Evolutionary conservation across 2,797 vertebrate genomes (phyloP).

Genomic region (Pteronotus mesoamericanus): DNA sequence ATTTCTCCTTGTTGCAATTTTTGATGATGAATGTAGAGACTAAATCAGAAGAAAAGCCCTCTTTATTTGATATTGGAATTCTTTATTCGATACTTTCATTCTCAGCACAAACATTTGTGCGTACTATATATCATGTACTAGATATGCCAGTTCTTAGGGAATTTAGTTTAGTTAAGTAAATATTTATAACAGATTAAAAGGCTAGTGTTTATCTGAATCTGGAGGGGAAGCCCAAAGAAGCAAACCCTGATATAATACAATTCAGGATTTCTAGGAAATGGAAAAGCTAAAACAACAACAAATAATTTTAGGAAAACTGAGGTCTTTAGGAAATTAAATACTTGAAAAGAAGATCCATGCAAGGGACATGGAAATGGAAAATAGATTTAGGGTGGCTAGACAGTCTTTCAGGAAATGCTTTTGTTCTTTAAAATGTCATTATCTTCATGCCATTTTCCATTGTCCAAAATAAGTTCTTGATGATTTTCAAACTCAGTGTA

Average conservation of each 20-base stretch:
- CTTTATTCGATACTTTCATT: no score
- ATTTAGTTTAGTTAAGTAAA: not conserved
- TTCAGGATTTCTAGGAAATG: slow-evolving; percentile 35
- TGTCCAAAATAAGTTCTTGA: not conserved
- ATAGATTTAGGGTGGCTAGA: not conserved
- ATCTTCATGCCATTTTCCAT: not conserved
- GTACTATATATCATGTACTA: not conserved
- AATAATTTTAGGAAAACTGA: not conserved
- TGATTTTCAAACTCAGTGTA: not conserved
- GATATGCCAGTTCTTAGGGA: not conserved
- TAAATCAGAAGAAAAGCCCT: not conserved
- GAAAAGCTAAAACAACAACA: not conserved
- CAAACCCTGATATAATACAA: not conserved
- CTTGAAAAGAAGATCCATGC: not conserved
- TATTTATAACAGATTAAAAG: slow-evolving; percentile 25
- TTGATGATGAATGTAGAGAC: not conserved
- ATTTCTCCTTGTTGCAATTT: not conserved
- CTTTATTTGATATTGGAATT: not conserved
- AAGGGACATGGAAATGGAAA: not conserved
- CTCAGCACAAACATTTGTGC: not conserved
- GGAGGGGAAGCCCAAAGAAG: not conserved
- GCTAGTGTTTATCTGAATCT: not conserved
- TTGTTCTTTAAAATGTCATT: not conserved
- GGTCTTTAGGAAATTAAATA: not conserved
- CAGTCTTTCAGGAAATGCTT: not conserved